Base-by-base conservation (phyloP, 92 coral and sea anemone genomes). In the Chrysogorgia sp. region DNA sequence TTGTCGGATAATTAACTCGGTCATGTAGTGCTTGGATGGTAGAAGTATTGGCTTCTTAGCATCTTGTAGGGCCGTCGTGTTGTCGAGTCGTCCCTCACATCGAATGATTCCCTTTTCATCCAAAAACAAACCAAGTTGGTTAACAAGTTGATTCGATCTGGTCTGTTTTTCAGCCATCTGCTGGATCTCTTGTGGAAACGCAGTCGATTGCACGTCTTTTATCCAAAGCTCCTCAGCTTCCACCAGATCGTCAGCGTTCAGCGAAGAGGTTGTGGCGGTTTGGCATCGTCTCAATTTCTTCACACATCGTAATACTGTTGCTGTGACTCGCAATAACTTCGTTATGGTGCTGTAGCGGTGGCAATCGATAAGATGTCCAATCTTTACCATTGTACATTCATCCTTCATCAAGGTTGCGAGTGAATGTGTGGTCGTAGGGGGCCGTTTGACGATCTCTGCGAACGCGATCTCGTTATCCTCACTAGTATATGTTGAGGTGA, bases 221-320 rank as follows among this genome's bases (percentile, higher is more conserved):
- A n/a, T n/a, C n/a, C n/a, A n/a, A n/a, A n/a, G n/a, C n/a, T n/a
- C n/a, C n/a, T n/a, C n/a, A n/a, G n/a, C n/a, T n/a, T n/a, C n/a
- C n/a, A n/a, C n/a, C n/a, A n/a, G n/a, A n/a, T 84, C 89, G 13
- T 75, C 53, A 47, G 87, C 82, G 19, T 61, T 81, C 61, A 87
- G 37, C 26, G 22, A 17, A 47, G 22, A 3, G 24, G 52, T 34
- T 41, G 9, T 70, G 7, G 48, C 40, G 8, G 2, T 55, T 28
- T 26, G 62, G 21, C 34, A 29, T 43, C 63, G 63, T 55, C 32
- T 86, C 50, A 86, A 17, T 31, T 65, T 40, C 26, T 52, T 41
- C 34, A 86, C 72, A 57, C 74, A 82, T 67, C 74, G 74, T 63
- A 86, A 74, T 74, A 57, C 82, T 47, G 76, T 34, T 48, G 86